Base-by-base conservation (phyloP, 64 coral and sea anemone genomes). In the Platygyra sinensis region DNA sequence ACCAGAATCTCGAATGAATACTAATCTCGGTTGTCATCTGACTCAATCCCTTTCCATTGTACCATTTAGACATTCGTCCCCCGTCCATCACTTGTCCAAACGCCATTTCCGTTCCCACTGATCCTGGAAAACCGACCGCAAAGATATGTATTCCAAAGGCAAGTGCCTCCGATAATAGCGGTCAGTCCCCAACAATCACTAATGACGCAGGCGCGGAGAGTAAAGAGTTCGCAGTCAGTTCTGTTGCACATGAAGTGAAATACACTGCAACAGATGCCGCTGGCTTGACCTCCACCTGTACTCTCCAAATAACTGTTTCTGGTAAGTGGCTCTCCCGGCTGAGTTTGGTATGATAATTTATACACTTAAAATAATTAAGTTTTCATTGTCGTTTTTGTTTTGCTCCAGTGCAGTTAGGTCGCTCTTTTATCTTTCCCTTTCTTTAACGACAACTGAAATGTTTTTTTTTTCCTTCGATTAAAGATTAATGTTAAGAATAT, bases 251-350 rank as follows among this genome's bases (percentile, higher is more conserved):
- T 52, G 67, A 80, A 77, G 90, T 98, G 7, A 78, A 60, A 39
- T 98, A 90, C 30, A 95, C 96, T 62, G 96, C 96, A 14, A 85
- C 75, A 16, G 96, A 98, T 79, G 87, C 88, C 13, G 72, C 87
- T 60, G 73, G 96, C 27, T 72, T 89, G 30, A 72, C 76, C 8
- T 67, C 90, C 14, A 89, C 87, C 16, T 98, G 96, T 67, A 65
- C 87, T 28, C 82, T 89, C n/a, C 76, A 93, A 28, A 78, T 98
- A 51, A 95, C 90, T 4, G 90, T 98, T 5, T 93, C 82, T 95
- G 96, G 96, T 93, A 72, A 88, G 77, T 42, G 7, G 16, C 19
- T 63, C 2, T 39, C 42, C 46, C 19, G 62, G 73, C 5, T 59
- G 46, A 5, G 42, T 25, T 14, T 3, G 6, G 64, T 5, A 27